Evolutionary conservation across 2,113 vertebrate species (phyloP).

Genomic region (Fregetta grallaria): DNA sequence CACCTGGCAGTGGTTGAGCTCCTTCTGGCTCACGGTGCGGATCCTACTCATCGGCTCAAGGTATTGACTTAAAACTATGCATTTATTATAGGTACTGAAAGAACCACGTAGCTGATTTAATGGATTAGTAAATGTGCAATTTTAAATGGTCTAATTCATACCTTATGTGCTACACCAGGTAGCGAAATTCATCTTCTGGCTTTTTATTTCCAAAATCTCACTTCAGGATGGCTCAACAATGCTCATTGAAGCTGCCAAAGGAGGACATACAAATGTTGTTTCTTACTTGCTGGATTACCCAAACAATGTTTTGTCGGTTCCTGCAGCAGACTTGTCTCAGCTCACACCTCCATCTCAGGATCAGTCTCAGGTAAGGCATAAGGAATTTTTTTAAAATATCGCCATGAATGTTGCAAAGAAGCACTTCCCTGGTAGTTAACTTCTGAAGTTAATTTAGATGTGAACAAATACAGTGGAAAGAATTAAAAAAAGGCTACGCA

Average conservation of each 20-base stretch:
- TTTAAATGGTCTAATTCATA: not conserved
- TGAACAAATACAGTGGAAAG: not conserved
- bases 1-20: conserved; percentile 97
- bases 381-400: not conserved
- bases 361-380: conserved; percentile 88
- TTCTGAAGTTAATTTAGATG: not conserved
- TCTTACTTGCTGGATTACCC: conserved; percentile 98
- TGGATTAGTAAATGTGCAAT: not conserved
- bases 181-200: not conserved
- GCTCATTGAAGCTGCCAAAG: conserved; percentile 99
- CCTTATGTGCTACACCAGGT: rapidly evolving
- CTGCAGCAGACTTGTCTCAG: conserved; percentile 90
- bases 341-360: conserved; percentile 95
- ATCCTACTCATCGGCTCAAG: conserved; percentile 98
- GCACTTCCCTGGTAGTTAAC: not conserved
- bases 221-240: conserved; percentile 96
- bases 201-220: conserved; percentile 33
- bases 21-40: conserved; percentile 94
- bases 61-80: conserved; percentile 66
- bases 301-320: conserved; percentile 93
- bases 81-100: not conserved
- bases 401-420: not conserved
- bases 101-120: not conserved
- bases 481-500: not conserved
- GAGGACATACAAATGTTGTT: conserved; percentile 98